These are phyloP conservation scores for Atherinosoma microstoma DNA, from an alignment of 2,797 vertebrate genomes.

Conservation along the genomic window DNA sequence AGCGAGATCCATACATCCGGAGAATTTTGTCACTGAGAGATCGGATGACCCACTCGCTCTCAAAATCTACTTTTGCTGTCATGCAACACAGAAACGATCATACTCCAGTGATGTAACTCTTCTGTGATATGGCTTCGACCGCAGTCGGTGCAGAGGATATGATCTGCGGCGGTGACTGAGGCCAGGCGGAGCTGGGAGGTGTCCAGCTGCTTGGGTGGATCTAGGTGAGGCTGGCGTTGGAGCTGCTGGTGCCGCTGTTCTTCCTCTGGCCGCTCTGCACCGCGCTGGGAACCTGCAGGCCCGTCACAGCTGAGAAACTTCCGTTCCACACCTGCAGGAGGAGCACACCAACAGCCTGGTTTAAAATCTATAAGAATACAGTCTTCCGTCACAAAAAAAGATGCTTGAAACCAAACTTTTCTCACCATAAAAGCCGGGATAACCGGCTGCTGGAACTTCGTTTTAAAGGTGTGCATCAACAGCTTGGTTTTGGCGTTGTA, in stretches of 20 bases:
- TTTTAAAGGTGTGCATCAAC: constrained; percentile 92
- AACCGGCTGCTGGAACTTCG: constrained; percentile 93
- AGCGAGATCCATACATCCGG: constrained; percentile 45
- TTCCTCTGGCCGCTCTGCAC: constrained; percentile 92
- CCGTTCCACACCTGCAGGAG: constrained; percentile 93
- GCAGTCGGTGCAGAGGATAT: constrained; percentile 34
- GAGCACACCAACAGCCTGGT: constrained; percentile 1
- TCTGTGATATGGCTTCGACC: constrained; percentile 43
- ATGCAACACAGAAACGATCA: constrained; percentile 40
- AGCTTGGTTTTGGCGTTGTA: constrained; percentile 92
- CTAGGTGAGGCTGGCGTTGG: constrained; percentile 93
- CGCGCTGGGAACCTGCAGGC: constrained; percentile 91
- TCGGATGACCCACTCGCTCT: constrained; percentile 19
- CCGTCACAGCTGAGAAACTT: constrained; percentile 91
- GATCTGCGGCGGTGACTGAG: constrained; percentile 28
- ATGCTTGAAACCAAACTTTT: background rate
- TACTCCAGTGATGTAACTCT: constrained; percentile 52
- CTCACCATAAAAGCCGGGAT: constrained; percentile 94
- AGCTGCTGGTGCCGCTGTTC: constrained; percentile 94
- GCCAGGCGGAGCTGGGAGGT: constrained; percentile 30
- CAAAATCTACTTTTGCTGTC: constrained; percentile 16
- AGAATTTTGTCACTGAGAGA: constrained; percentile 42
- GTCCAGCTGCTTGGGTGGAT: constrained; percentile 18
- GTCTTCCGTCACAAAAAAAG: background rate
- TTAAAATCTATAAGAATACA: background rate